Percentiles rank a stretch among this genome's conserved stretches.
Evolutionary conservation across 2,113 vertebrate genomes (phyloP).

Genomic region (Sarotherodon lohbergeri): DNA sequence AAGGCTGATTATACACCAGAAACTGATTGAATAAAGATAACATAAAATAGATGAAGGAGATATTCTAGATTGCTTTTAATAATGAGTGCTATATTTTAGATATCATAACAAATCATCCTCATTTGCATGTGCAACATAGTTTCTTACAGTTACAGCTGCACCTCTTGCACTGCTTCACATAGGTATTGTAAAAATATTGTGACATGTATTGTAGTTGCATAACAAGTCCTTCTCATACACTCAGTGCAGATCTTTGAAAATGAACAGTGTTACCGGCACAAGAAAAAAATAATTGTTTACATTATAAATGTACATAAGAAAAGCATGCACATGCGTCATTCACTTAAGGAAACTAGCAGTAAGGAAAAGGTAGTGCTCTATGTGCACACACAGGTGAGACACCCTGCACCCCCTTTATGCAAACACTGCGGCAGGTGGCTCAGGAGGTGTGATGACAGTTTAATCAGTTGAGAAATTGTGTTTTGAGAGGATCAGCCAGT

Average conservation of each 20-base stretch:
- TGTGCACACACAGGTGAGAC: background rate
- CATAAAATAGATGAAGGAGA: background rate
- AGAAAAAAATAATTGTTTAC: background rate
- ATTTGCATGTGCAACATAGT: background rate
- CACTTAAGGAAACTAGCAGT: background rate
- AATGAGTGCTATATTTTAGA: background rate
- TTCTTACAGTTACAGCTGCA: background rate
- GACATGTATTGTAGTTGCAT: background rate
- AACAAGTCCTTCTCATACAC: background rate
- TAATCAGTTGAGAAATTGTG: constrained; percentile 5
- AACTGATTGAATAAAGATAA: background rate
- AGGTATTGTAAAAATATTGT: background rate
- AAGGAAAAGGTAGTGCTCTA: background rate
- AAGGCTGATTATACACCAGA: background rate
- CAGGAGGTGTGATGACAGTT: background rate
- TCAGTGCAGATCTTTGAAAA: background rate
- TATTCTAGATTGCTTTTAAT: background rate
- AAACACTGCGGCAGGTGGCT: background rate
- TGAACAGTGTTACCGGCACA: background rate
- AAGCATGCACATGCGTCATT: background rate
- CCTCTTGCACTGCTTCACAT: background rate
- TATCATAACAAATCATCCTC: background rate
- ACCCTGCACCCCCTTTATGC: background rate
- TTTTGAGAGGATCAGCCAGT: background rate
- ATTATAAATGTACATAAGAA: background rate